Percentiles rank a stretch among this genome's conserved stretches.
Conservation (phyloP, 2,797 vertebrate species). For the Poecilia picta region DNA sequence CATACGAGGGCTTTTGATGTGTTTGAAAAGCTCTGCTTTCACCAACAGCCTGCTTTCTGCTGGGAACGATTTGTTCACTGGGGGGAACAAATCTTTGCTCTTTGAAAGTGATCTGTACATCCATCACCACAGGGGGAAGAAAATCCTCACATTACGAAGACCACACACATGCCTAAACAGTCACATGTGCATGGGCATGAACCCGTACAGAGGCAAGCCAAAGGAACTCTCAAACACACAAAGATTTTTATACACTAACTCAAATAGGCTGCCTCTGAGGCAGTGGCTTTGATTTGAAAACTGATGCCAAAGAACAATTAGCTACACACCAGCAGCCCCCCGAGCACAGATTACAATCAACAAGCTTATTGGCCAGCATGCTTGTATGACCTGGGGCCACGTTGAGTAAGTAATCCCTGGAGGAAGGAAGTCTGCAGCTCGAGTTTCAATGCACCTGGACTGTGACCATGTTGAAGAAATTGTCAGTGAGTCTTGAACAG, state of each 20-base stretch:
- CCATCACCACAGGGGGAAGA: conserved; percentile 42
- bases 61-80: conserved; percentile 51
- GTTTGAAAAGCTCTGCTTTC: conserved; percentile 17
- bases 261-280: not conserved
- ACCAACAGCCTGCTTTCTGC: conserved; percentile 22
- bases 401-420: conserved; percentile 26
- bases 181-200: conserved; percentile 8
- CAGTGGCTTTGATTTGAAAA: not conserved
- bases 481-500: not conserved
- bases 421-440: conserved; percentile 34
- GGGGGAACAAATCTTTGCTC: conserved; percentile 12
- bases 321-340: conserved; percentile 19
- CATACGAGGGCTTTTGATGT: conserved; percentile 7
- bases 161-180: conserved; percentile 54
- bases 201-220: conserved; percentile 5
- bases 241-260: not conserved
- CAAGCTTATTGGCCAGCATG: conserved; percentile 1
- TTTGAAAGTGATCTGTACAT: conserved; percentile 62
- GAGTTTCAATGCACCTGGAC: conserved; percentile 50
- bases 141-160: conserved; percentile 54
- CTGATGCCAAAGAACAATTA: conserved; percentile 8
- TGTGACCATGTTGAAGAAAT: not conserved
- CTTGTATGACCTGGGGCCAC: conserved; percentile 30
- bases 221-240: not conserved
- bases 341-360: conserved; percentile 41